Evolutionary conservation across 2,797 vertebrate genomes (phyloP).

Genomic region (Diplodus puntazzo): DNA sequence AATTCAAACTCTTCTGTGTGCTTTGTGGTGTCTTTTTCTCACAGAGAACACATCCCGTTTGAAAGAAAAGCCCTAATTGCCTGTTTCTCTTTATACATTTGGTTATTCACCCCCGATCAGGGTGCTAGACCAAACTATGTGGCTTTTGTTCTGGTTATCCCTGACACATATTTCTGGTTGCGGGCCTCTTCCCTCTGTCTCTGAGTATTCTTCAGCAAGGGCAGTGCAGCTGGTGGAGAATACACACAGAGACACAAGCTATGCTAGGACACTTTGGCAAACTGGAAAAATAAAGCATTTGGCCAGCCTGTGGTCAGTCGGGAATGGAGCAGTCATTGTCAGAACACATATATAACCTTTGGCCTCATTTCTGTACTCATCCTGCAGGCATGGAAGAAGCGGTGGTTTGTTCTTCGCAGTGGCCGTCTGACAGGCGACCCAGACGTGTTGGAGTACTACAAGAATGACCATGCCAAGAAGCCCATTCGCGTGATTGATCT

Average conservation of each 20-base stretch:
- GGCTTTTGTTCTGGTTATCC: conserved; percentile 75
- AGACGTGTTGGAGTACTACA: conserved; percentile 99
- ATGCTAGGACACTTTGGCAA: conserved; percentile 50
- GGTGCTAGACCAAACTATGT: conserved; percentile 74
- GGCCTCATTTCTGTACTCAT: conserved; percentile 59
- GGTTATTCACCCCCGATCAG: conserved; percentile 57
- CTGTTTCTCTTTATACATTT: conserved; percentile 72
- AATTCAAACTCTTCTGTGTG: conserved; percentile 40
- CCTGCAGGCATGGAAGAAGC: conserved; percentile 98
- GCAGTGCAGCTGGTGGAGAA: conserved; percentile 62
- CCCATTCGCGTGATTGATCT: conserved; percentile 99
- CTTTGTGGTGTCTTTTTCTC: conserved; percentile 23
- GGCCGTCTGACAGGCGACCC: conserved; percentile 97
- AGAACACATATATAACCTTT: conserved; percentile 71
- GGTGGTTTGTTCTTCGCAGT: conserved; percentile 98
- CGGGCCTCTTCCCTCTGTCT: conserved; percentile 64
- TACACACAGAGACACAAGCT: conserved; percentile 60
- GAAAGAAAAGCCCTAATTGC: conserved; percentile 61
- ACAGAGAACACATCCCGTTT: conserved; percentile 50
- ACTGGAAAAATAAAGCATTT: conserved; percentile 69
- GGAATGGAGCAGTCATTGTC: conserved; percentile 67
- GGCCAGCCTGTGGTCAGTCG: conserved; percentile 60
- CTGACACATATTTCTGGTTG: conserved; percentile 77
- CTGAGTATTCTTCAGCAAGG: conserved; percentile 47
- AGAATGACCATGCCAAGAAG: conserved; percentile 99